These are phyloP conservation scores for Dromius quadrimaculatus DNA, from an alignment of 2,888 invertebrate genomes.

Conservation along the genomic window DNA sequence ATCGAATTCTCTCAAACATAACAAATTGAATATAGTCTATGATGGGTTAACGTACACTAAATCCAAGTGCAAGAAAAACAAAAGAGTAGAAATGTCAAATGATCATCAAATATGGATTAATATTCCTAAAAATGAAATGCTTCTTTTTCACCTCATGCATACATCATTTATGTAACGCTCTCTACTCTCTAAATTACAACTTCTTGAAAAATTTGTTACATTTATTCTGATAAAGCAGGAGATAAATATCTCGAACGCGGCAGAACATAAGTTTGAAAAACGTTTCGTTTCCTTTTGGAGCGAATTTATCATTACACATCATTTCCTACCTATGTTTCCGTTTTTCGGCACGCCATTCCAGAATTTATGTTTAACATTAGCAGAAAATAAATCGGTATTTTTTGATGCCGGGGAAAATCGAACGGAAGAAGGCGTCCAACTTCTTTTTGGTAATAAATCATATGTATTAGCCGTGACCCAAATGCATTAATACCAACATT, in stretches of 20 bases:
- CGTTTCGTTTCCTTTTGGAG: conserved; percentile 16
- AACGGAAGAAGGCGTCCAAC: conserved; percentile 9
- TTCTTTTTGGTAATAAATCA: conserved; percentile 28
- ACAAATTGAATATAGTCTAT: too few relatives aligned
- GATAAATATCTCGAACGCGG: neutral
- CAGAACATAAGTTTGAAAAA: conserved; percentile 27
- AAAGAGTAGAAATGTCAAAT: too few relatives aligned
- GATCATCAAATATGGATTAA: too few relatives aligned
- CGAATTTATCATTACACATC: conserved; percentile 40
- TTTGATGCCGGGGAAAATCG: conserved; percentile 38
- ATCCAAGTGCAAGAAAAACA: too few relatives aligned
- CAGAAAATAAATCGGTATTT: conserved; percentile 32
- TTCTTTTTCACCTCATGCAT: too few relatives aligned
- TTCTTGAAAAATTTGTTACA: neutral
- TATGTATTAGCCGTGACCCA: conserved; percentile 22
- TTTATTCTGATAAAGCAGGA: conserved; percentile 2
- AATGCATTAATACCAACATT: conserved; percentile 26
- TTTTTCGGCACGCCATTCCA: conserved; percentile 16
- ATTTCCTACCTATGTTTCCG: conserved; percentile 42
- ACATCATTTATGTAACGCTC: too few relatives aligned
- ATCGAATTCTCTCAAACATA: too few relatives aligned
- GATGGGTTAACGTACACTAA: too few relatives aligned
- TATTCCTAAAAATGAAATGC: too few relatives aligned
- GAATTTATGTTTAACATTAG: conserved; percentile 42
- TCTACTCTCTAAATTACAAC: too few relatives aligned